Evolutionary conservation across 2,113 vertebrate genomes (phyloP).

Genomic region (Myiopsitta monachus): DNA sequence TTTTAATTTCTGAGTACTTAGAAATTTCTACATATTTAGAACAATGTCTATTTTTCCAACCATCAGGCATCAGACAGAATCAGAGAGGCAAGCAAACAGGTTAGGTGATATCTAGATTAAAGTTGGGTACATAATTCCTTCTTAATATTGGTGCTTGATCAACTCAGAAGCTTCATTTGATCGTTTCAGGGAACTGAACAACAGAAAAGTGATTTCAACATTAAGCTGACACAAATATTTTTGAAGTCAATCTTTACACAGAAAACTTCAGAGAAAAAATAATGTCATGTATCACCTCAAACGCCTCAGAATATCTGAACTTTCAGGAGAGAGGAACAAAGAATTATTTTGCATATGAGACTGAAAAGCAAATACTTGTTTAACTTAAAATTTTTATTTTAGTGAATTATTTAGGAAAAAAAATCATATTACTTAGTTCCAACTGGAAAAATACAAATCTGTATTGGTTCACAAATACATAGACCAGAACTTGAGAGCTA

Average conservation of each 20-base stretch:
- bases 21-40: background rate
- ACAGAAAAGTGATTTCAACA: conserved; percentile 45
- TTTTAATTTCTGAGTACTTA: background rate
- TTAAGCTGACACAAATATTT: conserved; percentile 25
- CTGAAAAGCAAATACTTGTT: background rate
- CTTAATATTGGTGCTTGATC: conserved; percentile 39
- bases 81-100: background rate
- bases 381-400: background rate
- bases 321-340: conserved; percentile 13
- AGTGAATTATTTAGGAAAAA: background rate
- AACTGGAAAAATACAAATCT: background rate
- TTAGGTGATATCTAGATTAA: conserved; percentile 2
- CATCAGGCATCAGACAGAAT: background rate
- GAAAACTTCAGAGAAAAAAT: conserved; percentile 36
- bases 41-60: background rate
- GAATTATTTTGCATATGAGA: background rate
- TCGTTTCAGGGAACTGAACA: conserved; percentile 25
- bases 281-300: background rate
- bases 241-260: conserved; percentile 15
- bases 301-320: background rate
- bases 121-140: conserved; percentile 34
- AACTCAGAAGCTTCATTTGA: conserved; percentile 38
- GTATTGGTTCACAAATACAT: background rate
- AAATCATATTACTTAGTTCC: background rate
- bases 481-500: background rate